These are phyloP conservation scores for Pyxicephalus adspersus DNA, from an alignment of 2,113 vertebrate species.

Conservation along the genomic window DNA sequence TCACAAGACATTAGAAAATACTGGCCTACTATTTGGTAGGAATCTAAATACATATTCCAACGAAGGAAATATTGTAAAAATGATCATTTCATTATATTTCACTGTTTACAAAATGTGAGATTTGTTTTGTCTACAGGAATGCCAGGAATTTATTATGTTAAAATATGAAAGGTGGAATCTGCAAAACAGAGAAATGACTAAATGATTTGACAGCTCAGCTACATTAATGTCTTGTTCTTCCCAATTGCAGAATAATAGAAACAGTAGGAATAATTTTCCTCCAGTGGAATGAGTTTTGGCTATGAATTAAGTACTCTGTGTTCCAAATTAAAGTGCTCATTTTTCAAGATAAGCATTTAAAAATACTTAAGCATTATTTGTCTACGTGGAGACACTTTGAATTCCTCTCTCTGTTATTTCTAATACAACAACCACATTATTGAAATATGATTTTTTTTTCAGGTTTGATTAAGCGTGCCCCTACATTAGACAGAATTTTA, in stretches of 20 bases:
- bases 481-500: no score
- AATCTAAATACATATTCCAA: no score
- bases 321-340: conserved; percentile 32
- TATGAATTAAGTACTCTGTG: conserved; percentile 18
- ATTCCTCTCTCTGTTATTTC: conserved; percentile 2
- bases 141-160: not conserved
- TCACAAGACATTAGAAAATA: no score
- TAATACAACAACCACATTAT: conserved; percentile 1
- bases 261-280: conserved; percentile 20
- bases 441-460: not conserved
- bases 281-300: conserved; percentile 36
- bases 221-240: conserved; percentile 17
- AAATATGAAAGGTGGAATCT: not conserved
- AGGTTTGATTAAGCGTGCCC: no score
- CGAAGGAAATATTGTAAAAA: no score
- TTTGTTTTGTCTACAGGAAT: conserved; percentile 25
- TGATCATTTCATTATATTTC: no score
- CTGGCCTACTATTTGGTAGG: no score
- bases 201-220: conserved; percentile 21
- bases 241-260: conserved; percentile 16
- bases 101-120: conserved; percentile 6
- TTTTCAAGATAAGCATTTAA: conserved; percentile 38
- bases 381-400: not conserved
- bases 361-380: conserved; percentile 13
- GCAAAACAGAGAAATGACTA: conserved; percentile 8